These are phyloP conservation scores for Penelope pileata DNA, from an alignment of 2,113 vertebrate genomes.

Conservation along the genomic window DNA sequence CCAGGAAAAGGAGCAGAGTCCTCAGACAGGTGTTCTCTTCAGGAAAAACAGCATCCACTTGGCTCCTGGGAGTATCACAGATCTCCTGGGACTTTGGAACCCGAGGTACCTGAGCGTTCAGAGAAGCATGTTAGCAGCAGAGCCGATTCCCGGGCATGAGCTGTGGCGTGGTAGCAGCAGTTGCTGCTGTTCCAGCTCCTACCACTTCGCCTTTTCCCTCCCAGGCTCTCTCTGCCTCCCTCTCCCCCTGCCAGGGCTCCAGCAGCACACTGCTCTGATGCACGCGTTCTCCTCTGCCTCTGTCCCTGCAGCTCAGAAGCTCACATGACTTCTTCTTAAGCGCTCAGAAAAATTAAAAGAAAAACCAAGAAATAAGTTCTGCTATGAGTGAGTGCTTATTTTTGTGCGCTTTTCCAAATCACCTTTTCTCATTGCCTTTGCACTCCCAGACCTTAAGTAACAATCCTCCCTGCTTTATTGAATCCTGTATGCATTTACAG, in stretches of 20 bases:
- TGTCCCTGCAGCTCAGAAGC: conserved; percentile 53
- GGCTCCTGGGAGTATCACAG: neutral
- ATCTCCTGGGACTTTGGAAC: neutral
- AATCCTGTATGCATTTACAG: neutral
- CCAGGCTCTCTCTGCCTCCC: conserved; percentile 44
- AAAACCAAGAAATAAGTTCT: conserved; percentile 2
- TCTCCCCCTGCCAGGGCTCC: conserved; percentile 42
- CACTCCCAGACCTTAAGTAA: neutral
- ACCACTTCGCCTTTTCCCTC: conserved; percentile 35
- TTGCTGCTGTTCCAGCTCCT: conserved; percentile 55
- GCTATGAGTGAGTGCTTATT: neutral
- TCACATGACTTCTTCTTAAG: conserved; percentile 72
- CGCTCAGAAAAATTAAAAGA: conserved; percentile 43
- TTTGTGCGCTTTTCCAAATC: neutral
- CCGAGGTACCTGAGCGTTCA: neutral
- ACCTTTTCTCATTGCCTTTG: neutral
- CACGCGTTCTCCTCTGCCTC: conserved; percentile 44
- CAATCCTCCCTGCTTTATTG: neutral
- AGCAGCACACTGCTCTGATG: conserved; percentile 60
- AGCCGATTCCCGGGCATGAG: neutral
- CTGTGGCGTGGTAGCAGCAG: neutral
- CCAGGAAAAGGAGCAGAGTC: neutral
- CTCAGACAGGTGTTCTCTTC: neutral
- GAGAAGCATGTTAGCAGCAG: neutral
- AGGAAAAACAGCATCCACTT: neutral